phyloP scores from a whole-genome alignment of 2,797 vertebrate species.

The Avahi laniger region DNA sequence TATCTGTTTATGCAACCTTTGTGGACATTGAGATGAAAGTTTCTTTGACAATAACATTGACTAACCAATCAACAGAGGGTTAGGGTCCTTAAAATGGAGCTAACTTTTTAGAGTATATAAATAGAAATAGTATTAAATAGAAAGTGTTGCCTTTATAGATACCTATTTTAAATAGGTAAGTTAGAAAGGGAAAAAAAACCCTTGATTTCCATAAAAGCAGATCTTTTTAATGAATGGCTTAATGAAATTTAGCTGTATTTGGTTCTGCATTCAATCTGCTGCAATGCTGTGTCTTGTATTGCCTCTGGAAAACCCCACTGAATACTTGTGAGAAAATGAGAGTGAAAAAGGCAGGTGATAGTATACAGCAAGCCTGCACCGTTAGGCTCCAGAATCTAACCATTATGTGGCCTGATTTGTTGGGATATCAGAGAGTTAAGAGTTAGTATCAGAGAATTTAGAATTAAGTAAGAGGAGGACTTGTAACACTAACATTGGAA shows the following conservation, averaged over 20 bases:
- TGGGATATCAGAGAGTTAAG: background rate
- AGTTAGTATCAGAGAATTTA: background rate
- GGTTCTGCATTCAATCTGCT: background rate
- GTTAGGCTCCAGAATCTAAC: background rate
- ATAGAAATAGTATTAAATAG: background rate
- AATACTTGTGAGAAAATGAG: background rate
- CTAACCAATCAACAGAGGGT: background rate
- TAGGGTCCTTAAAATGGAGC: background rate
- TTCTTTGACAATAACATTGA: background rate
- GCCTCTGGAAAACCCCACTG: background rate
- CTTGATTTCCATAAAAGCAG: background rate
- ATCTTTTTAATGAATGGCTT: background rate
- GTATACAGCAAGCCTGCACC: background rate
- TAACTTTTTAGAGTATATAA: background rate
- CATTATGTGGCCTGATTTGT: background rate
- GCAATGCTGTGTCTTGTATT: background rate
- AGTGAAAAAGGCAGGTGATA: background rate
- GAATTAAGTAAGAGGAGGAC: background rate
- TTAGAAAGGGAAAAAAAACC: background rate
- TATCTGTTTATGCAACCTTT: background rate
- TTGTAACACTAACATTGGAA: background rate
- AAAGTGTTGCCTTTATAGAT: background rate
- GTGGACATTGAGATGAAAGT: conserved; percentile 18
- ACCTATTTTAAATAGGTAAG: background rate
- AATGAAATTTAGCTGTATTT: background rate